Conservation (phyloP, 2,888 invertebrate genomes). For the Serrognathus titanus region DNA sequence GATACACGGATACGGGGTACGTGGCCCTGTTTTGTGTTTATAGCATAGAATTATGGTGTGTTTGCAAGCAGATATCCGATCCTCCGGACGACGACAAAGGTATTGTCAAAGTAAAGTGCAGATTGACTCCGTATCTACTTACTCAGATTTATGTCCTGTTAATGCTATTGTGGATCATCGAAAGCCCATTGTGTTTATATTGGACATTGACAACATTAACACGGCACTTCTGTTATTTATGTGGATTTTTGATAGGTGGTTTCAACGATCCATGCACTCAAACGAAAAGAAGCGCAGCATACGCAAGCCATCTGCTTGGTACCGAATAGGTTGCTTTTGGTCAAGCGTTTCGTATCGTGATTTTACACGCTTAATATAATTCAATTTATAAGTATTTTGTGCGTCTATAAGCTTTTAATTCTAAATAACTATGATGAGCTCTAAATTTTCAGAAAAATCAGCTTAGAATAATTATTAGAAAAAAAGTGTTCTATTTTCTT, state of each 20-base stretch:
- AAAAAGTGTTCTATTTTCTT: no score
- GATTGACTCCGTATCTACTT: constrained; percentile 43
- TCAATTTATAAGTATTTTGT: constrained; percentile 1
- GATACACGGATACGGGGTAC: constrained; percentile 31
- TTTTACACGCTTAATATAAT: constrained; percentile 30
- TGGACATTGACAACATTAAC: constrained; percentile 47
- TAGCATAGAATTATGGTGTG: constrained; percentile 39
- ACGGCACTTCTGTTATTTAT: constrained; percentile 39
- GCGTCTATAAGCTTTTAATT: no score
- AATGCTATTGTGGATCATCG: constrained; percentile 45
- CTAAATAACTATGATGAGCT: no score
- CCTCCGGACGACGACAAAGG: constrained; percentile 24
- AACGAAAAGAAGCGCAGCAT: constrained; percentile 41
- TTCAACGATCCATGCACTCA: constrained; percentile 41
- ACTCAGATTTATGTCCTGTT: constrained; percentile 48
- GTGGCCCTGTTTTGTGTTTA: constrained; percentile 44
- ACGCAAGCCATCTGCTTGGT: constrained; percentile 40
- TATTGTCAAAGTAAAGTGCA: constrained; percentile 35
- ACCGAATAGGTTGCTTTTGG: constrained; percentile 22
- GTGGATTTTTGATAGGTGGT: constrained; percentile 27
- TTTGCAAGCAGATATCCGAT: constrained; percentile 38
- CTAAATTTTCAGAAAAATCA: no score
- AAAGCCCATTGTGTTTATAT: constrained; percentile 47
- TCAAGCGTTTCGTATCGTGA: constrained; percentile 25
- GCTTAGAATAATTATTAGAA: no score